Base-by-base conservation (phyloP, 1,140 invertebrate genomes). In the Apis laboriosa region DNA sequence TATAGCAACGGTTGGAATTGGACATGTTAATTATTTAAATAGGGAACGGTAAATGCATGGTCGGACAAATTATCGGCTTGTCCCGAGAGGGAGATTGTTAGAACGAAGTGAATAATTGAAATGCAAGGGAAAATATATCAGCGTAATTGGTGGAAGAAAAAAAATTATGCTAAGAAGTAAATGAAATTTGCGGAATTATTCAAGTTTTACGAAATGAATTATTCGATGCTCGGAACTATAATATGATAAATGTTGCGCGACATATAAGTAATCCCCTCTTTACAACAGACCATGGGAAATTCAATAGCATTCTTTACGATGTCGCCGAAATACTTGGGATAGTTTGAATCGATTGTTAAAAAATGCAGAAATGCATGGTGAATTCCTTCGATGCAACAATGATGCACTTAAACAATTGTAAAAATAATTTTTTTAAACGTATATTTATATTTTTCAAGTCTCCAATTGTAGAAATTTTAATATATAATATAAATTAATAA, bases 311-410 rank as follows among this genome's bases (percentile, higher is more conserved):
- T 7, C 21, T 24, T 17, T 21, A 24, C 19, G n/a, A 43, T 77
- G 55, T 72, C 63, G 49, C n/a, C n/a, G 66, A 70, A 82, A 77
- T 76, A 70, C 34, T 82, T 66, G 17, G 73, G 12, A 82, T 70
- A 61, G 17, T 77, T 76, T 24, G 80, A 76, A 76, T 82, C 63
- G 17, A 70, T 60, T 56, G 8, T 61, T 61, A 17, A n/a, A 61
- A 77, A 77, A 77, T 64, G 43, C 55, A 77, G 73, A 61, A 82
- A 77, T 24, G 24, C 9, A 68, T 28, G 17, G 13, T 49, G 24
- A 53, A 70, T 53, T 55, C n/a, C 24, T 43, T 17, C 43, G 8
- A 11, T 17, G n/a, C 1, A 13, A 13, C 11, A 15, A 58, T 7
- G 4, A 43, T 43, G 34, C 4, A 43, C 5, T 43, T 43, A 43